Evolutionary conservation across 2,888 invertebrate genomes (phyloP).

Genomic region (Brachyptera putata): DNA sequence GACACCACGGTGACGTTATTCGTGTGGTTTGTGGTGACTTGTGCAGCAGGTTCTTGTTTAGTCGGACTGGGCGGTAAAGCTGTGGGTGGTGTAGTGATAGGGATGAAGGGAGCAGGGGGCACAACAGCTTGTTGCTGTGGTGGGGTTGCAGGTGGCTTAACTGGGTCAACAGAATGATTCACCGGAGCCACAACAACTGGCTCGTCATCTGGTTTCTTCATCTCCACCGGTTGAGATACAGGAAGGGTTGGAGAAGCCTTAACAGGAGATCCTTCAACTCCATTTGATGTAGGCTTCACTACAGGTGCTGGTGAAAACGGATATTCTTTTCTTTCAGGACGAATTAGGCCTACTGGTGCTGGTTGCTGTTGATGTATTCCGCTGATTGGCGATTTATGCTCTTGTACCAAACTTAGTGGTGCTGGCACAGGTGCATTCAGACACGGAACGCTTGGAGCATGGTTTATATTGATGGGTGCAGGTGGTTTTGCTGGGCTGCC

Average conservation of each 20-base stretch:
- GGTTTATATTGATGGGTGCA: constrained; percentile 36
- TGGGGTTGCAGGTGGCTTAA: constrained; percentile 14
- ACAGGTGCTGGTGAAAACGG: background rate
- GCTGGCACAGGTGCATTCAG: constrained; percentile 41
- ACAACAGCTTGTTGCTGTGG: constrained; percentile 4
- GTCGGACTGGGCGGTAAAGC: constrained; percentile 1
- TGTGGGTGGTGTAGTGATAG: background rate
- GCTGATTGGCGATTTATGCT: constrained; percentile 42
- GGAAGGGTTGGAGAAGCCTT: background rate
- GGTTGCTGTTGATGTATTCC: constrained; percentile 37
- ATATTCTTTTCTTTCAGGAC: constrained; percentile 29
- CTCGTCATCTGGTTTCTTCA: constrained; percentile 26
- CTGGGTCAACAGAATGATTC: constrained; percentile 25
- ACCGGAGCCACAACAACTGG: constrained; percentile 16
- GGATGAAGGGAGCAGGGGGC: background rate
- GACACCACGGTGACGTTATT: background rate
- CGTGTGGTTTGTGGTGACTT: constrained; percentile 16
- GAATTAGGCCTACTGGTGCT: constrained; percentile 31
- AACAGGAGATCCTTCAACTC: constrained; percentile 30
- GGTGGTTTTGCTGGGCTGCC: constrained; percentile 43
- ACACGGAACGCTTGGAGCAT: constrained; percentile 23
- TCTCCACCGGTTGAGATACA: constrained; percentile 1
- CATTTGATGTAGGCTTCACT: constrained; percentile 32
- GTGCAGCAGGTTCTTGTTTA: background rate
- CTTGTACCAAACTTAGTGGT: constrained; percentile 45